Evolutionary conservation across 2,113 vertebrate genomes (phyloP), one percentile per base, ranked within the genome.

Genomic region (Nesoenas mayeri): DNA sequence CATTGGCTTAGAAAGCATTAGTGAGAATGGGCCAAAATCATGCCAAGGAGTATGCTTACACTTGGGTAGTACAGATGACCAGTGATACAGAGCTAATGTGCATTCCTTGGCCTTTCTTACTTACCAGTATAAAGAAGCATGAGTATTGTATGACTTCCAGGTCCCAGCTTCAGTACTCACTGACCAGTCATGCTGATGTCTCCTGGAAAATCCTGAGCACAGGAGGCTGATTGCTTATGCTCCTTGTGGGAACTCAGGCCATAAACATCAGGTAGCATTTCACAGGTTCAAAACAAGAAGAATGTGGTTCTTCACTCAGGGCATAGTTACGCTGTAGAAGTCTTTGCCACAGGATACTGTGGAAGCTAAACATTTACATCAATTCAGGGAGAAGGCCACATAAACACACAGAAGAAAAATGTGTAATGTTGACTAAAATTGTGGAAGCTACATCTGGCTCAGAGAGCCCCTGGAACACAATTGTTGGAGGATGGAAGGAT

Each of bases 301-400:
- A 77, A 51, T 22, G 5, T 79, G 19, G 10, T 80, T 88, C 60
- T 83, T 83, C 28, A 54, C 11, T 26, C 25, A 50, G 44, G 44
- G 16, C 34, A 10, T 8, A 62, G 42, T 62, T 60, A 57, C 0
- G 0, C 48, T 47, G 24, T n/a, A 34, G 54, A 86, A 86, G 31
- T 70, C 83, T 36, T 88, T 95, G 83, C 31, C n/a, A 58, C 24
- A 15, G 31, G 58, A 47, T 79, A 25, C 16, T 57, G 15, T 16
- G 7, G 28, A 70, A 18, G 40, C 16, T 85, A 32, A 31, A 91
- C 57, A 8, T 65, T 88, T 24, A 53, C 12, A 7, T 21, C 32
- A 29, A 24, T 70, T 91, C 79, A 70, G 36, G 47, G 40, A 79
- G 18, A 34, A 79, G 56, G 40, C 12, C 3, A 1, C 31, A 11